Base-by-base conservation (phyloP, 2,113 vertebrate genomes). In the Sander lucioperca region DNA sequence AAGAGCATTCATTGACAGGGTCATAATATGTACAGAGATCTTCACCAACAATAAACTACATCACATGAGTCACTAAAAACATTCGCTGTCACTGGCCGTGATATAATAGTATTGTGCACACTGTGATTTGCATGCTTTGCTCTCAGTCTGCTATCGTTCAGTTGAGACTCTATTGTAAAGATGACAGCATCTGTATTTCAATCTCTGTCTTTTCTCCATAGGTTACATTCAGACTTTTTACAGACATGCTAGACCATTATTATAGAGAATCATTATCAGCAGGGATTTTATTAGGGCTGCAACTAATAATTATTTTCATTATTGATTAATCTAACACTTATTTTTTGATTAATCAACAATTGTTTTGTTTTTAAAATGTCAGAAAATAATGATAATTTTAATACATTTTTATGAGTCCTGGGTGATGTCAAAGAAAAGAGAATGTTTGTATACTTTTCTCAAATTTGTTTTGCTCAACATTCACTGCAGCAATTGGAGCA, bases 51-150 rank as follows among this genome's bases (percentile, higher is more conserved):
- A 74, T 21, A 56, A 62, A 56, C 58, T 36, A 8, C 23, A 66
- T 27, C n/a, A 68, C 39, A 51, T 36, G 30, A 77, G 66, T 48
- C 45, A 80, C 62, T 45, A 30, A 63, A 63, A 77, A 67, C n/a
- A 69, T 45, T 77, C 0, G 3, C 56, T 43, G 61, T 68, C 10
- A 30, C 45, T 50, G 47, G n/a, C 51, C 43, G n/a, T 47, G 21
- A 63, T 66, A 43, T 50, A 67, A 56, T 59, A 54, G 23, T 33
- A 21, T n/a, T 45, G 23, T 57, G 33, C 15, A 12, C 53, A 12
- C 59, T 82, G 25, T 53, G 66, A 39, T 58, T 71, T 61, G 47
- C 18, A 76, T 30, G 33, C 47, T n/a, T 63, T 64, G 68, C 69
- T 64, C 53, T 11, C 70, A 51, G 53, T 53, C n/a, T n/a, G n/a